Conservation (phyloP, 2,113 vertebrate genomes). For the Laticauda laticaudata region DNA sequence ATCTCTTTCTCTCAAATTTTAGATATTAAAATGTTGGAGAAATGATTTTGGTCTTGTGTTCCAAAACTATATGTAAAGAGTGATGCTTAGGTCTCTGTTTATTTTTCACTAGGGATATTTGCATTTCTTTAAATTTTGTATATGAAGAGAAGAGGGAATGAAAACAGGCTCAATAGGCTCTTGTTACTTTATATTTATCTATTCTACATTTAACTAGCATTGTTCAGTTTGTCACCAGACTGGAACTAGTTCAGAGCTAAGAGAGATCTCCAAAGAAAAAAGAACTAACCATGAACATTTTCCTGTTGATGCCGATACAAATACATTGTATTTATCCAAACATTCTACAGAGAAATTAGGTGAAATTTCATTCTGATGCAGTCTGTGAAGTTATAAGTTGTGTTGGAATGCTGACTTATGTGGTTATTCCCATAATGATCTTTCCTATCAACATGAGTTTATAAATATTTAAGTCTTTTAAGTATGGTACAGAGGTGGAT, state of each 20-base stretch:
- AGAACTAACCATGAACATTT: background rate
- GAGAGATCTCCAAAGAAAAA: background rate
- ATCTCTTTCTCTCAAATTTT: background rate
- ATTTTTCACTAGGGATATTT: background rate
- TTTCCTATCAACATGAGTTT: background rate
- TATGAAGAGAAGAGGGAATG: background rate
- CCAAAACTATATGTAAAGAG: background rate
- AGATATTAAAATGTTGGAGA: too few species aligned
- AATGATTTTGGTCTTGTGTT: background rate
- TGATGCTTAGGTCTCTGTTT: background rate
- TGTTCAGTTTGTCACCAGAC: background rate
- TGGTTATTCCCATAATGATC: slow-evolving; percentile 5
- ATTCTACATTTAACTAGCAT: too few species aligned
- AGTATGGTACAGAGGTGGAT: background rate
- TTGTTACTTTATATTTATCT: background rate
- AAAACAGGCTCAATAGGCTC: background rate
- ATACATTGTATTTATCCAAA: background rate
- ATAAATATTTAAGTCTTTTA: background rate
- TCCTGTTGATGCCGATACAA: background rate
- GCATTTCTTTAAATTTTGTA: background rate
- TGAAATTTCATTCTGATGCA: background rate
- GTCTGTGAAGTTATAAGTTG: background rate
- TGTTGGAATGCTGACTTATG: background rate
- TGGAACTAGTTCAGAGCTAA: background rate
- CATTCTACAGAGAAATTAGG: background rate